Conservation (phyloP, 1,140 invertebrate species). For the Chrysopa pallens region DNA sequence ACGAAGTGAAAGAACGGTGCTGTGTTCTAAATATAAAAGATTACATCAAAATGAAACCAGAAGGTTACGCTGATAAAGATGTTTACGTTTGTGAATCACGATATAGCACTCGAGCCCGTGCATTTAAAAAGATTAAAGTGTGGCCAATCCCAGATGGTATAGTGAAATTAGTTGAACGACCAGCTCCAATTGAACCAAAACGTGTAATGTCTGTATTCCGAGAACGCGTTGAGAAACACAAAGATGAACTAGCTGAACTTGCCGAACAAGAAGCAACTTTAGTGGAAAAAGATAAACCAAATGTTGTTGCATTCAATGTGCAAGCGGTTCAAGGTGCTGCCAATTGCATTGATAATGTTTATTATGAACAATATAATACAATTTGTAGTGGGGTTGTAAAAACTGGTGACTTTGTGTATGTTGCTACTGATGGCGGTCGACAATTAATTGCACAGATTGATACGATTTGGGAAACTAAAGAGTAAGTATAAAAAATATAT, state of each 20-base stretch:
- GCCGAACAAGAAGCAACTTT: conserved; percentile 56
- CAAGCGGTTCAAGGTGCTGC: conserved; percentile 31
- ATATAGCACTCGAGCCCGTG: conserved; percentile 67
- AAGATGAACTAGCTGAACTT: conserved; percentile 73
- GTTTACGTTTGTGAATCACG: conserved; percentile 94
- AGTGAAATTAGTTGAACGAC: conserved; percentile 45
- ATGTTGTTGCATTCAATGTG: conserved; percentile 48
- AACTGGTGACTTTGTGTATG: conserved; percentile 88
- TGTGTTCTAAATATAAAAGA: conserved; percentile 90
- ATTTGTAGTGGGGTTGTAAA: conserved; percentile 63
- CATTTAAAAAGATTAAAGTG: conserved; percentile 91
- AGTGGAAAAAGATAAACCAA: conserved; percentile 63
- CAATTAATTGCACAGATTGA: conserved; percentile 88
- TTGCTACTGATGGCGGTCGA: conserved; percentile 67
- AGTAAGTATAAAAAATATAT: conserved; percentile 33
- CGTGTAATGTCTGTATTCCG: conserved; percentile 85
- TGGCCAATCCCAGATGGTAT: conserved; percentile 56
- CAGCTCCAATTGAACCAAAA: conserved; percentile 60
- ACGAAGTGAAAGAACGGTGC: conserved; percentile 80
- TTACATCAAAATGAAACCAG: conserved; percentile 78
- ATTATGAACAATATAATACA: conserved; percentile 85
- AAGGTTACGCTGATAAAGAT: conserved; percentile 81
- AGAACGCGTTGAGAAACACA: conserved; percentile 76
- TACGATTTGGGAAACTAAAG: conserved; percentile 78
- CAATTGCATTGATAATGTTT: conserved; percentile 46